Evolutionary conservation across 2,888 invertebrate species (phyloP).

Genomic region (Bhutanitis thaidina): DNA sequence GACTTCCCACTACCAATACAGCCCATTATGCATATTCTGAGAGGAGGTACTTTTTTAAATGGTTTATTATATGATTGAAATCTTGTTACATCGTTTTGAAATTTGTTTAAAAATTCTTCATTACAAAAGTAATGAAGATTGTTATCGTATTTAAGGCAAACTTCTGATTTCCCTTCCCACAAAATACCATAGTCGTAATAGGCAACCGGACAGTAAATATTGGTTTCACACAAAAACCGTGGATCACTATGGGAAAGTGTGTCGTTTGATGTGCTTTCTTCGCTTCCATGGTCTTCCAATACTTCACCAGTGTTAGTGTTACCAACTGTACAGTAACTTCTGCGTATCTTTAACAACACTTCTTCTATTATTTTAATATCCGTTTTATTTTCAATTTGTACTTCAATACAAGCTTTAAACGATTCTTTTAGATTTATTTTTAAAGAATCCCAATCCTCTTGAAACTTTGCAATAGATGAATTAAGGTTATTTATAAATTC

Average conservation of each 20-base stretch:
- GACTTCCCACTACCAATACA: slow-evolving; percentile 77
- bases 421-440: slow-evolving; percentile 63
- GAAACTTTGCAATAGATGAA: slow-evolving; percentile 52
- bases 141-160: slow-evolving; percentile 69
- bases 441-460: slow-evolving; percentile 58
- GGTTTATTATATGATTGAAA: slow-evolving; percentile 71
- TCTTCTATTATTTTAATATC: slow-evolving; percentile 59
- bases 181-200: slow-evolving; percentile 72
- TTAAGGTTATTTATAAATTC: slow-evolving; percentile 32
- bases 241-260: slow-evolving; percentile 44
- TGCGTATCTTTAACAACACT: slow-evolving; percentile 51
- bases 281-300: slow-evolving; percentile 37
- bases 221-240: slow-evolving; percentile 77
- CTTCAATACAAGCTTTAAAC: slow-evolving; percentile 54
- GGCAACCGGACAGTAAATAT: slow-evolving; percentile 82
- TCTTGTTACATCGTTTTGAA: slow-evolving; percentile 67
- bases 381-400: slow-evolving; percentile 67
- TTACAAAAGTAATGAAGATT: slow-evolving; percentile 76
- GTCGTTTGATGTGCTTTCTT: slow-evolving; percentile 40
- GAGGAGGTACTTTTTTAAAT: slow-evolving; percentile 61
- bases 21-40: slow-evolving; percentile 80
- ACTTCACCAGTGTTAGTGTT: slow-evolving; percentile 43
- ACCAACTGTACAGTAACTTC: slow-evolving; percentile 45
- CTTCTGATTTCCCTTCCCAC: slow-evolving; percentile 82
- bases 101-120: slow-evolving; percentile 66